Conservation (phyloP, 2,797 vertebrate genomes). For the Eidolon dupreanum region DNA sequence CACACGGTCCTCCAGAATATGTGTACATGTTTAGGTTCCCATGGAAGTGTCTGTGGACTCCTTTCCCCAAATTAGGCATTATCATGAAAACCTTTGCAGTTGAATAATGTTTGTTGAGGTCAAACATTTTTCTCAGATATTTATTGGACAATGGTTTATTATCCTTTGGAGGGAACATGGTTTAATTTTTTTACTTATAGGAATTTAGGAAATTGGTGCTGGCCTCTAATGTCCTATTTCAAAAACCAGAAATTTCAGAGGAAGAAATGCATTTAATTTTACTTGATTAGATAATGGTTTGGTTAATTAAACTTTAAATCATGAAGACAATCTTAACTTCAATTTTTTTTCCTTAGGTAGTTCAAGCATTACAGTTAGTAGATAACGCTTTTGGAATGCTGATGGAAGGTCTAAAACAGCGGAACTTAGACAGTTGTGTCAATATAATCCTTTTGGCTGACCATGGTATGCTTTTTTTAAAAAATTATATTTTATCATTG, state of each 20-base stretch:
- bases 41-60: too few species aligned
- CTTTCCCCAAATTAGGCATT: neutral
- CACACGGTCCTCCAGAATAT: neutral
- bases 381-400: constrained; percentile 86
- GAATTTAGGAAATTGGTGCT: neutral
- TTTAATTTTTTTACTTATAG: neutral
- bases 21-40: neutral
- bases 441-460: constrained; percentile 89
- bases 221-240: neutral
- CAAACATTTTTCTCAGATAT: neutral
- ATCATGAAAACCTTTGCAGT: neutral
- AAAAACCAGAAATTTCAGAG: neutral
- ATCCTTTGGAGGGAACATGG: neutral
- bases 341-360: constrained; percentile 78
- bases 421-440: constrained; percentile 87
- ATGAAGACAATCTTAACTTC: neutral
- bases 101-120: neutral
- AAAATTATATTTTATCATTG: neutral
- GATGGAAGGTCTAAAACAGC: constrained; percentile 89
- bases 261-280: neutral
- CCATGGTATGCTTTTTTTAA: constrained; percentile 84
- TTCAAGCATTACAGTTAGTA: constrained; percentile 83
- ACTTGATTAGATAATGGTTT: neutral
- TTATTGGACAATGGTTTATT: neutral
- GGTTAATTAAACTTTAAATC: neutral